Evolutionary conservation across 2,797 vertebrate genomes (phyloP).

Genomic region (Iguana delicatissima): DNA sequence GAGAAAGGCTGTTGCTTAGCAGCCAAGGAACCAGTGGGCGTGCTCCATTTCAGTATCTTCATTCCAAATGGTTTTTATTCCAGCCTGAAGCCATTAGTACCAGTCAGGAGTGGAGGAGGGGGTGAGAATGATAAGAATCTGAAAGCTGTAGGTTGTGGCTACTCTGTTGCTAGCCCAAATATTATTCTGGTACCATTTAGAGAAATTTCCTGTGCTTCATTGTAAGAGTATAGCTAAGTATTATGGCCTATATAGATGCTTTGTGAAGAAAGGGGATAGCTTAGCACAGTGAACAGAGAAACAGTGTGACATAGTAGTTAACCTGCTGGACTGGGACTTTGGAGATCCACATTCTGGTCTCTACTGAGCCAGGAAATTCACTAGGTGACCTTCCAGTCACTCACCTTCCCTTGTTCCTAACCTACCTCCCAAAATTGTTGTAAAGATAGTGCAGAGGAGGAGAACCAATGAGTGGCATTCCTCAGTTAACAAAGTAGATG

Average conservation of each 20-base stretch:
- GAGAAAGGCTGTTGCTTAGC: background rate
- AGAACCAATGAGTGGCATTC: too few relatives aligned
- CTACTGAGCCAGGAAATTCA: too few relatives aligned
- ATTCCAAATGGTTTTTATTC: slow-evolving; percentile 1
- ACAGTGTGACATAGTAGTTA: too few relatives aligned
- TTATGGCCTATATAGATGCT: background rate
- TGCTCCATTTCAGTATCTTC: background rate
- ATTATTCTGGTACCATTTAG: too few relatives aligned
- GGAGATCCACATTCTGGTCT: too few relatives aligned
- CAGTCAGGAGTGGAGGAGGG: background rate
- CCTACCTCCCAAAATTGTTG: too few relatives aligned
- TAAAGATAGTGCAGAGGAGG: too few relatives aligned
- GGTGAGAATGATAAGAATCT: background rate
- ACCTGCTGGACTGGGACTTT: too few relatives aligned
- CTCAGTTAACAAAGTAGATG: too few relatives aligned
- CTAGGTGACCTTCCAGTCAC: too few relatives aligned
- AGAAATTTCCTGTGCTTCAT: background rate
- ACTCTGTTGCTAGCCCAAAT: background rate
- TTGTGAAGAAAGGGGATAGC: background rate
- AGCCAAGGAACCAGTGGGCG: background rate
- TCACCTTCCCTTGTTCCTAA: too few relatives aligned
- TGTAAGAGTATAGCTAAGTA: background rate
- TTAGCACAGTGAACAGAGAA: background rate
- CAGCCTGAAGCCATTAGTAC: background rate
- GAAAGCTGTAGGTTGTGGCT: too few relatives aligned